Base-by-base conservation (phyloP, 2,888 invertebrate genomes). In the Monochamus alternatus region DNA sequence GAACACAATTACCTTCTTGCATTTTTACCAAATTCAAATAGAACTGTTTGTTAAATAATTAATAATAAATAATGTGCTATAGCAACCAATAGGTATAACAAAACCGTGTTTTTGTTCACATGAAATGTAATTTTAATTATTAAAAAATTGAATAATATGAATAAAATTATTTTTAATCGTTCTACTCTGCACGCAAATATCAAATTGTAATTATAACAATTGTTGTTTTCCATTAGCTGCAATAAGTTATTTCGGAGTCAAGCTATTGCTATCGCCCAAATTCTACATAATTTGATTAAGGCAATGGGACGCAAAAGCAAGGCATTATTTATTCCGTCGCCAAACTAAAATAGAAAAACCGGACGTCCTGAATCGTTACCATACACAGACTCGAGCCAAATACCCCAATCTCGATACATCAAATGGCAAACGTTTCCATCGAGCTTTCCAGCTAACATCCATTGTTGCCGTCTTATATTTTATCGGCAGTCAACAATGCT, bases 391-490 rank as follows among this genome's bases (percentile, higher is more conserved):
- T 80, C 81, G 83, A 84, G 85, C 85, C 85, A 85, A 85, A 85
- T 86, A 85, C 84, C 86, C 86, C 85, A 86, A 86, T 87, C 86
- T 83, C 84, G 78, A 86, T 86, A 85, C 84, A 86, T 82, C 86
- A 86, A 87, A 84, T 82, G 83, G 83, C 85, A 84, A 85, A 78
- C 81, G 83, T 71, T 71, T 63, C 71, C 52, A 71, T 62, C 71
- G 78, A 77, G 78, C 74, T 78, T 87, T 87, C 86, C 85, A 86
- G 85, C 87, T 86, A 86, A 86, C 85, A 84, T 87, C 86, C 83
- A 87, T 89, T 88, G 88, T 89, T 87, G 88, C 86, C 87, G 87
- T 88, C 88, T 89, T 89, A 89, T 89, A 89, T 89, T 89, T 89
- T 89, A 89, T 89, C 88, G 88, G 84, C 87, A 83, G 84, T 81